A percentile compares a stretch with the other conserved stretches of the same genome.
These are phyloP conservation scores for Epinephelus lanceolatus DNA, from an alignment of 2,113 vertebrate species.

Conservation along the genomic window DNA sequence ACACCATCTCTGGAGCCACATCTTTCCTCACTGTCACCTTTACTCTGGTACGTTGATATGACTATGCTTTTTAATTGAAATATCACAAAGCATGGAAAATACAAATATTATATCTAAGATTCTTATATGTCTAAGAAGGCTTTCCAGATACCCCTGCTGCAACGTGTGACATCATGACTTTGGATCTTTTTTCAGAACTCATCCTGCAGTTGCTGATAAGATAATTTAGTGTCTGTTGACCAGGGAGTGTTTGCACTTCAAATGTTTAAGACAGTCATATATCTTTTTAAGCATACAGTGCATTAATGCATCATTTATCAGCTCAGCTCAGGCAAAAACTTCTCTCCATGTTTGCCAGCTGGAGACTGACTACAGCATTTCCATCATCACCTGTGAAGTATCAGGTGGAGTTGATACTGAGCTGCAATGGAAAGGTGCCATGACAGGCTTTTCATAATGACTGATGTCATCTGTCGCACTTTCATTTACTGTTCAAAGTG, in stretches of 20 bases:
- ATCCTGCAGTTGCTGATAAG: slow-evolving; percentile 12
- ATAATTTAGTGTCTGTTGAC: slow-evolving; percentile 1
- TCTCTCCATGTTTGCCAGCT: slow-evolving; percentile 1
- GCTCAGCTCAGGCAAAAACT: slow-evolving; percentile 26
- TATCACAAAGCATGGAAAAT: background rate
- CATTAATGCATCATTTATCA: slow-evolving; percentile 34
- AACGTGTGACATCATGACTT: background rate
- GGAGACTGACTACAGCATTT: slow-evolving; percentile 9
- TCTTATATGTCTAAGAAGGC: background rate
- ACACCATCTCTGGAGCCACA: slow-evolving; percentile 43
- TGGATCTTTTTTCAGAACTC: slow-evolving; percentile 9
- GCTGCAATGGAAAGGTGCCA: slow-evolving; percentile 25
- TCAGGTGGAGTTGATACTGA: slow-evolving; percentile 40
- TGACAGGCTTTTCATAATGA: slow-evolving; percentile 62
- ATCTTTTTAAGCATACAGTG: background rate
- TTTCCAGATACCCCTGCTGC: background rate
- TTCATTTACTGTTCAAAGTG: slow-evolving; percentile 76
- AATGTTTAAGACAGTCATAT: slow-evolving; percentile 1
- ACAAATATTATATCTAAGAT: background rate
- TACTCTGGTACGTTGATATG: background rate
- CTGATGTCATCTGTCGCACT: slow-evolving; percentile 66
- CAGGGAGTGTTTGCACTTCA: background rate
- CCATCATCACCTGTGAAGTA: slow-evolving; percentile 49
- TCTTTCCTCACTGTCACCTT: slow-evolving; percentile 23
- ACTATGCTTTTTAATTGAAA: background rate